Base-by-base conservation (phyloP, 2,113 vertebrate genomes). In the Phasianus colchicus region DNA sequence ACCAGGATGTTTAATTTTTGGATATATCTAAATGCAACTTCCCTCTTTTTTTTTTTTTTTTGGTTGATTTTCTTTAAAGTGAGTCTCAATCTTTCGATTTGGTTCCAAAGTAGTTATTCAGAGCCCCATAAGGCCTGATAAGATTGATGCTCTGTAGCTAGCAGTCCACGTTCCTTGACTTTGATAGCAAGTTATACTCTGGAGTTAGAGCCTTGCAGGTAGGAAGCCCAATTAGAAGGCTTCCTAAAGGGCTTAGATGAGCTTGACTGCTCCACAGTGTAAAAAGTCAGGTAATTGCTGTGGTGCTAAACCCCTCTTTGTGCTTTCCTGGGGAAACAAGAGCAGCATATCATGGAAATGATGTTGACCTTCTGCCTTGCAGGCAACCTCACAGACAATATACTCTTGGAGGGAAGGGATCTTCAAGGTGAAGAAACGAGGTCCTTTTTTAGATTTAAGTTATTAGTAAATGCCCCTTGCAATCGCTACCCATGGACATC, bases 201-300 rank as follows among this genome's bases (percentile, higher is more conserved):
- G 13, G 40, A 79, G 40, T 50, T 27, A 65, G 19, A 91, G 19
- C 58, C 52, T 93, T 66, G 69, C 34, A 86, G 52, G 60, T 65
- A 80, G 88, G 69, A 95, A 86, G 75, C 29, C 72, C 55, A 92
- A 89, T 89, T 91, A 92, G 50, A 67, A 11, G 11, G 10, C 60
- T 95, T 89, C 85, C 84, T 95, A 40, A 86, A 71, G 79, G 64
- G 55, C n/a, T 88, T 19, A 54, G 79, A 86, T 86, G 47, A 78
- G 72, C 67, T 71, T 43, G 50, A 86, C 50, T 83, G 75, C 42
- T 47, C 75, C 69, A 82, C 42, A 32, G 50, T 34, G 47, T 52
- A 67, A 87, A 85, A 88, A 60, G 25, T 83, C 64, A 77, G 36
- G 10, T 77, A 69, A 36, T 71, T 91, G 74, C 87, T 71, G 50